These are phyloP conservation scores for Ondatra zibethicus DNA, from an alignment of 2,113 vertebrate species.

Conservation along the genomic window DNA sequence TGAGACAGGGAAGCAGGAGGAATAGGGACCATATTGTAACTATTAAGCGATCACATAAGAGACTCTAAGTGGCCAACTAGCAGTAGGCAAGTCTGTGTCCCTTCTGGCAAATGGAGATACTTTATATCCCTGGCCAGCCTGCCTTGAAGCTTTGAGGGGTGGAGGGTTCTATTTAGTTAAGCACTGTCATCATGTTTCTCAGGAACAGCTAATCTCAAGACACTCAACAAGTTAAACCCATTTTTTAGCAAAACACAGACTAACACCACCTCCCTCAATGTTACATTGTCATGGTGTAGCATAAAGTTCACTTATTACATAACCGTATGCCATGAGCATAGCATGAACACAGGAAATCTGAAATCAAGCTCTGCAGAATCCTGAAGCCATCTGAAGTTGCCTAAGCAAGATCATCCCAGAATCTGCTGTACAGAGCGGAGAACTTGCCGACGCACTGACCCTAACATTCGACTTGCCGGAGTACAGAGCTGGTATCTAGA, in stretches of 20 bases:
- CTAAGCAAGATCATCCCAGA: not conserved
- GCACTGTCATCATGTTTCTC: constrained; percentile 1
- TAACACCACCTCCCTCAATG: not conserved
- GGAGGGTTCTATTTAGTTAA: not conserved
- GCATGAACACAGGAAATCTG: not conserved
- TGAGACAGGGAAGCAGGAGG: not conserved
- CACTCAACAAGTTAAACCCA: not conserved
- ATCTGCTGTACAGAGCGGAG: not conserved
- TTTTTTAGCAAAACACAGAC: not conserved
- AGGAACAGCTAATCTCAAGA: not conserved
- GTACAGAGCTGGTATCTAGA: not conserved
- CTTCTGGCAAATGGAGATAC: not conserved
- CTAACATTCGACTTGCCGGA: not conserved
- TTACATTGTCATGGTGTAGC: not conserved
- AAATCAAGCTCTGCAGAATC: constrained; percentile 49
- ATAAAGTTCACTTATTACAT: constrained; percentile 9
- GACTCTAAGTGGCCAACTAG: not conserved
- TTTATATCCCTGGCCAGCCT: not conserved
- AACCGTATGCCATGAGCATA: constrained; percentile 1
- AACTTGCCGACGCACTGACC: not conserved
- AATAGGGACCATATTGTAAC: constrained; percentile 12
- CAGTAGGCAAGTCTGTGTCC: not conserved
- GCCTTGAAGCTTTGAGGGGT: not conserved
- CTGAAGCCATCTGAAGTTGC: constrained; percentile 16
- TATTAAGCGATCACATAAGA: not conserved